Evolutionary conservation across 2,888 invertebrate genomes (phyloP), one percentile per base, ranked within the genome.

Genomic region (Lamellibrachia columna): DNA sequence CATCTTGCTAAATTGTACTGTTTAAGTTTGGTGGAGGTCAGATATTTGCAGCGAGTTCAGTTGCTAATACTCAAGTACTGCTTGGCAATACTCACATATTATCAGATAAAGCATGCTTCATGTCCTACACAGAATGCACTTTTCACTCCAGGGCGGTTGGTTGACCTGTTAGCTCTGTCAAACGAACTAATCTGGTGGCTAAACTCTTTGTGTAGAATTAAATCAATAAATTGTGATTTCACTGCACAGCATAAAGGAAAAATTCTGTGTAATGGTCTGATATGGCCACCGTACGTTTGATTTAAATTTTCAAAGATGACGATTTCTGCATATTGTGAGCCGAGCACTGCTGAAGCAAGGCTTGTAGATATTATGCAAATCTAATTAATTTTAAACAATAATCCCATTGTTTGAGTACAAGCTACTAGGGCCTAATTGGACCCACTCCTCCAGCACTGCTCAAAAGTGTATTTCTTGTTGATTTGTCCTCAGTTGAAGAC

Each of bases 221-320:
- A 75, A 75, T 75, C 75, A 75, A 75, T 75, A 75, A 75, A 22
- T 75, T 75, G 75, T 75, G 75, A 75, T 75, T 75, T 75, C n/a
- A 11, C 75, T 11, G 75, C 15, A 75, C 22, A 15, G 22, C 75
- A 40, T 40, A 40, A 40, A 40, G 40, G 40, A 40, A 40, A 40
- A 40, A 40, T 40, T 40, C 40, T 40, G 40, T 1, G 40, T 40
- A 40, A 40, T 40, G 40, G 0, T 40, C 40, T 40, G 40, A 40
- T 40, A 40, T 40, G 40, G 40, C 40, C 40, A 40, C 40, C 40
- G 1, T 40, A 40, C 40, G 40, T 0, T 40, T 40, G 40, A 40
- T 40, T 40, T 40, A 40, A 40, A 40, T 40, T 40, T 40, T 40
- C 40, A 40, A 40, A 40, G 40, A 40, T 40, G 40, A 40, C 1